Conservation (phyloP, 2,797 vertebrate genomes). For the Parauchenoglanis ngamensis region DNA sequence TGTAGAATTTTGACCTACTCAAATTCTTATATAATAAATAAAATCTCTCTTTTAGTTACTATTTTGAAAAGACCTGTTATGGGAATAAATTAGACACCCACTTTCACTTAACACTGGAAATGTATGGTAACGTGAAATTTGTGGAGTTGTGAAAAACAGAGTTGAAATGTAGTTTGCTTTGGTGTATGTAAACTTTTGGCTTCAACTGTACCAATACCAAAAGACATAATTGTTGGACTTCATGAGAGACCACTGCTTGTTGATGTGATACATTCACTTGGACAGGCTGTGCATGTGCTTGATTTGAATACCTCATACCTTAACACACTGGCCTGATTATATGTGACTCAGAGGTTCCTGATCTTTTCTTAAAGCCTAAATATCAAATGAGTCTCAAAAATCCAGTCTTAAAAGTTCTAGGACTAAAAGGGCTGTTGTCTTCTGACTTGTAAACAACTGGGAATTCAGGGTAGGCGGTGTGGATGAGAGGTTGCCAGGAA, state of each 20-base stretch:
- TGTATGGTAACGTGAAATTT: background rate
- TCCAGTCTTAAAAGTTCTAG: background rate
- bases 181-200: background rate
- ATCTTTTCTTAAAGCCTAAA: background rate
- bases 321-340: background rate
- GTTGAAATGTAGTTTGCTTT: background rate
- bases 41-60: background rate
- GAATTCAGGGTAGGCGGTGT: constrained; percentile 28
- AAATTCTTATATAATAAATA: background rate
- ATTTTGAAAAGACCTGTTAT: background rate
- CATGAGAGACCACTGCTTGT: background rate
- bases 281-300: background rate
- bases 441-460: constrained; percentile 60
- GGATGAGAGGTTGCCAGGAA: constrained; percentile 56
- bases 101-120: background rate
- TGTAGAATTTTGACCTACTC: no score
- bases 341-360: constrained; percentile 14
- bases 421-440: constrained; percentile 48
- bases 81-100: background rate
- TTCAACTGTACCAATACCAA: background rate
- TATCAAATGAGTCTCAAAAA: background rate
- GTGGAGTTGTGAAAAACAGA: background rate
- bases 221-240: background rate
- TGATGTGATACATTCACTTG: background rate
- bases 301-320: background rate